Percentiles rank a stretch among this genome's conserved stretches.
phyloP scores from a whole-genome alignment of 1,140 invertebrate species.

The Drosophila takahashii region DNA sequence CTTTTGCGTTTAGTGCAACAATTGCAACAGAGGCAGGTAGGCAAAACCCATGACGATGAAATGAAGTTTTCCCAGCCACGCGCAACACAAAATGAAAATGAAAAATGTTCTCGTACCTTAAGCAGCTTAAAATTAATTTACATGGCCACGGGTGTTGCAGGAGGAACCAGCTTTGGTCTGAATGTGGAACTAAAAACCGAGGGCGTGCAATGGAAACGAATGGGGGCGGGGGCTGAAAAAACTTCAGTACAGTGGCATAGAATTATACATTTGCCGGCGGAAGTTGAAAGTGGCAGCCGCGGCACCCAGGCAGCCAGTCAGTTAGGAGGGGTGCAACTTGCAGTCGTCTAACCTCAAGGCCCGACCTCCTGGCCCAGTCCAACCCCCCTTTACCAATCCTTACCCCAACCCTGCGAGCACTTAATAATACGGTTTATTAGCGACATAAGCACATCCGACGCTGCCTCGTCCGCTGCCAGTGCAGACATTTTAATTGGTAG shows the following conservation, averaged over 20 bases:
- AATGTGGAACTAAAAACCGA: conserved; percentile 4
- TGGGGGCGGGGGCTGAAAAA: conserved; percentile 11
- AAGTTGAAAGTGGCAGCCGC: conserved; percentile 76
- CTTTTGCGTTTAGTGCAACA: conserved; percentile 25
- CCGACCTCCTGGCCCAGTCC: background rate
- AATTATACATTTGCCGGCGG: conserved; percentile 80
- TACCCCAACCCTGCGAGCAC: conserved; percentile 47
- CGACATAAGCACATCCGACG: conserved; percentile 82
- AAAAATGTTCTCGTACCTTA: conserved; percentile 71
- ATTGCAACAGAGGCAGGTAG: conserved; percentile 4
- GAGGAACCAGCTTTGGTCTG: conserved; percentile 3
- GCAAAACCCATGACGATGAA: conserved; percentile 13
- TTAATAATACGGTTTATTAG: conserved; percentile 83
- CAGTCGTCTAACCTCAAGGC: conserved; percentile 28
- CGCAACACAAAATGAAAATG: conserved; percentile 57
- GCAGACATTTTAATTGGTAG: conserved; percentile 83
- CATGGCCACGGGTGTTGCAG: conserved; percentile 31
- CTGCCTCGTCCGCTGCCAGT: conserved; percentile 51
- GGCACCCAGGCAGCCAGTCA: conserved; percentile 32
- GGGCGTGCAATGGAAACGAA: background rate
- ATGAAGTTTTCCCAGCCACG: conserved; percentile 24
- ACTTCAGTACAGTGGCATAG: conserved; percentile 67
- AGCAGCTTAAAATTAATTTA: conserved; percentile 81
- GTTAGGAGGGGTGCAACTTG: conserved; percentile 33
- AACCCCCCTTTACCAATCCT: background rate